phyloP scores from a whole-genome alignment of 1,140 invertebrate species.

The Acromyrmex heyeri region DNA sequence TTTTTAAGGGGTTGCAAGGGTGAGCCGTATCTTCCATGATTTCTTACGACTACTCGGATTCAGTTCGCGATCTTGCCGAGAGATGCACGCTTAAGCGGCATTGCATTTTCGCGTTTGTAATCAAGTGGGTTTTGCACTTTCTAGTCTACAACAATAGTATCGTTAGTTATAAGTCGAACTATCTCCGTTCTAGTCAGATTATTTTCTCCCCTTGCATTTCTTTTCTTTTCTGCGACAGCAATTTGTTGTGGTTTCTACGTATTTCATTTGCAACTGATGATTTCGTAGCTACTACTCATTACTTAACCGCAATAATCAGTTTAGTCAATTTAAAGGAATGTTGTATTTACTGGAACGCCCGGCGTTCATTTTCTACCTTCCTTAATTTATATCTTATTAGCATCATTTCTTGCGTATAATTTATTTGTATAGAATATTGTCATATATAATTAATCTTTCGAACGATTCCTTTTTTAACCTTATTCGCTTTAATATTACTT shows the following conservation, averaged over 20 bases:
- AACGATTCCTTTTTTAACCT: background rate
- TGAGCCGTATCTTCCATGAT: conserved; percentile 50
- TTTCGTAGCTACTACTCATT: background rate
- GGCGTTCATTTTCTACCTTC: background rate
- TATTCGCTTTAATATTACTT: background rate
- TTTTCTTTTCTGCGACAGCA: background rate
- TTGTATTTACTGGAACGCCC: background rate
- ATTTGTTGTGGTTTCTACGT: background rate
- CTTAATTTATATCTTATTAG: background rate
- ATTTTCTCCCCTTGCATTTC: conserved; percentile 27
- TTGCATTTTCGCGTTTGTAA: conserved; percentile 9
- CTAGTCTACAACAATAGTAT: conserved; percentile 68
- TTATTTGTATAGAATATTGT: conserved; percentile 16
- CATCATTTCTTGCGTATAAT: background rate
- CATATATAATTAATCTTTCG: conserved; percentile 18
- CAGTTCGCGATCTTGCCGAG: conserved; percentile 26
- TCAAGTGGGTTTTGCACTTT: conserved; percentile 49
- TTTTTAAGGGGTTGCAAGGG: conserved; percentile 24
- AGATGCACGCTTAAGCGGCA: background rate
- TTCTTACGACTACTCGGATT: conserved; percentile 5
- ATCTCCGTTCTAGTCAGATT: conserved; percentile 67
- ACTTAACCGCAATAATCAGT: background rate
- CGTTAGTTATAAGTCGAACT: conserved; percentile 40
- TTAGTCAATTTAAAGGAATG: conserved; percentile 3
- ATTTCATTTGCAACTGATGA: conserved; percentile 6